Evolutionary conservation across 2,113 vertebrate genomes (phyloP).

Genomic region (Syngnathus floridae): DNA sequence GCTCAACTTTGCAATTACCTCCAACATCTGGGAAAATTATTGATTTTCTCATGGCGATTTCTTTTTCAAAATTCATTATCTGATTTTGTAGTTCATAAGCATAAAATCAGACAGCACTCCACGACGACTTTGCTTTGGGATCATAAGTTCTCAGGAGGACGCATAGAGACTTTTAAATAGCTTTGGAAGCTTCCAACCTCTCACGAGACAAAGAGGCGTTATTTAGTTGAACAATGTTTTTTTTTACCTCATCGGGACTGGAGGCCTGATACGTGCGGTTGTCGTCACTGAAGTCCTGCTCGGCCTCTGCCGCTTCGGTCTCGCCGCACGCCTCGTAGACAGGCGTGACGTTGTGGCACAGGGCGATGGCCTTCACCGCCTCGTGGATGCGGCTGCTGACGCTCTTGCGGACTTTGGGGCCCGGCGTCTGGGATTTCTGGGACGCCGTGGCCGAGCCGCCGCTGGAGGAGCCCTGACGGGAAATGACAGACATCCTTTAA

Average conservation of each 20-base stretch:
- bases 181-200: slow-evolving; percentile 22
- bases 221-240: slow-evolving; percentile 5
- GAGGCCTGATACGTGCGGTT: slow-evolving; percentile 95
- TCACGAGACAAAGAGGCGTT: slow-evolving; percentile 27
- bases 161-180: slow-evolving; percentile 31
- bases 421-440: slow-evolving; percentile 67
- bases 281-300: slow-evolving; percentile 91
- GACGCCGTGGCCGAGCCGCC: slow-evolving; percentile 66
- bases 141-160: slow-evolving; percentile 28
- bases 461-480: slow-evolving; percentile 42
- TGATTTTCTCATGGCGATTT: background rate
- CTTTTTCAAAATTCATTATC: too few relatives aligned
- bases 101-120: background rate
- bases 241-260: slow-evolving; percentile 89
- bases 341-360: slow-evolving; percentile 96
- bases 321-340: slow-evolving; percentile 84
- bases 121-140: slow-evolving; percentile 18
- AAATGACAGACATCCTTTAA: background rate
- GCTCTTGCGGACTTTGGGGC: slow-evolving; percentile 87
- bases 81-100: background rate
- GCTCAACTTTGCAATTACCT: background rate
- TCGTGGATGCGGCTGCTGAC: slow-evolving; percentile 91
- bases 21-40: background rate
- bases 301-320: slow-evolving; percentile 83
- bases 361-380: slow-evolving; percentile 88